Evolutionary conservation across 2,113 vertebrate species (phyloP).

Genomic region (Tragelaphus buxtoni): DNA sequence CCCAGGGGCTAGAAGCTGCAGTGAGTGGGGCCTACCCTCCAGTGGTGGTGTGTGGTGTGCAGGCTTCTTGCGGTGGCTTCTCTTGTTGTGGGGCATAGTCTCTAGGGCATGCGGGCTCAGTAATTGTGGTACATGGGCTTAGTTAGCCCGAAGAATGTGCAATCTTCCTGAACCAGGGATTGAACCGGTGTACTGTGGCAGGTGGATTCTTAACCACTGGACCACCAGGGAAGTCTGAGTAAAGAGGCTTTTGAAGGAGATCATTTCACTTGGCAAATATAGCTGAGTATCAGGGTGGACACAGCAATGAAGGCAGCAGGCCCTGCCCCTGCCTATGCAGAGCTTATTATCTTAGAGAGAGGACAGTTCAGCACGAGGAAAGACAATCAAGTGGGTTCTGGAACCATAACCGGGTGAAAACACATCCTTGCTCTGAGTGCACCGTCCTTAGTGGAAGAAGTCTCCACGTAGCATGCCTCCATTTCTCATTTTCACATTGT

Average conservation of each 20-base stretch:
- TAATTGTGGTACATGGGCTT: background rate
- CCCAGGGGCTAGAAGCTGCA: too few relatives aligned
- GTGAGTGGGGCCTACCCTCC: background rate
- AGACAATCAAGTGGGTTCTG: too few relatives aligned
- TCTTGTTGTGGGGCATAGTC: background rate
- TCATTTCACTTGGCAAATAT: background rate
- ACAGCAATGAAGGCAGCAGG: background rate
- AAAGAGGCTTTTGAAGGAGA: background rate
- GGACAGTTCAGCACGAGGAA: background rate
- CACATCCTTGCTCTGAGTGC: background rate
- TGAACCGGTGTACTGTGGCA: background rate
- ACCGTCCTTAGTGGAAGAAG: background rate
- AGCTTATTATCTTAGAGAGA: too few relatives aligned
- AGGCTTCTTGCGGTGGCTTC: background rate
- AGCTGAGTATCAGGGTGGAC: background rate
- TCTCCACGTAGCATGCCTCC: background rate
- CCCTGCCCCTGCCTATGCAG: too few relatives aligned
- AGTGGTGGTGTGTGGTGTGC: background rate
- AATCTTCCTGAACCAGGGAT: background rate
- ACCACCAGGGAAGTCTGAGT: background rate
- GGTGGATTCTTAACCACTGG: background rate
- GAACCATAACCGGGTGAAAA: background rate
- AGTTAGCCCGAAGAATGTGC: background rate
- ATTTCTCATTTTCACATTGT: background rate
- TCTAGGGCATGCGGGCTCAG: background rate